These are phyloP conservation scores for Chiloscyllium plagiosum DNA, from an alignment of 2,113 vertebrate species.

Conservation along the genomic window DNA sequence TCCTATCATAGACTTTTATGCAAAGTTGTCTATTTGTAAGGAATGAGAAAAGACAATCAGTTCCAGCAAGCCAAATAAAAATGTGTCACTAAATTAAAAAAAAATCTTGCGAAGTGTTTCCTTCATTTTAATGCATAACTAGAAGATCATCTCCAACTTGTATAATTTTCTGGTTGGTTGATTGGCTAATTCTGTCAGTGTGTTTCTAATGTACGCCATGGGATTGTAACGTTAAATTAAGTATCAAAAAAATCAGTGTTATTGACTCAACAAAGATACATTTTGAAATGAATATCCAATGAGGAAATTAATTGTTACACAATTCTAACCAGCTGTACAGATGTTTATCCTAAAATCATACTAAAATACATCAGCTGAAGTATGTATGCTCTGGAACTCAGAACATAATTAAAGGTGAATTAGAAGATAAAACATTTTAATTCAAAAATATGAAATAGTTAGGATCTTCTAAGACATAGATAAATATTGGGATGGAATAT, in stretches of 20 bases:
- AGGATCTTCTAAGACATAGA: neutral
- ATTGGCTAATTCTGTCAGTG: neutral
- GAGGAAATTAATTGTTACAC: neutral
- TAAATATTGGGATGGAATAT: neutral
- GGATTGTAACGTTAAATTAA: neutral
- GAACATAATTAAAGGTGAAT: neutral
- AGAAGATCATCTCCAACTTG: neutral
- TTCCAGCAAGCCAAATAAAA: neutral
- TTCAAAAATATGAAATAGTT: neutral
- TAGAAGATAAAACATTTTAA: neutral
- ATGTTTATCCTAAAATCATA: neutral
- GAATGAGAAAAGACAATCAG: neutral
- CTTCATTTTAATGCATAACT: neutral
- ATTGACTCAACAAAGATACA: neutral
- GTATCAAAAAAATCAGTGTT: neutral
- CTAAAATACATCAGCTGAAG: neutral
- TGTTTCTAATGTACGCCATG: neutral
- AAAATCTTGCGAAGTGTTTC: neutral
- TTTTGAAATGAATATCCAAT: neutral
- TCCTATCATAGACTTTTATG: neutral
- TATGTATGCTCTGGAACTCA: neutral
- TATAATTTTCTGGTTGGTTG: neutral
- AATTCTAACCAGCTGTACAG: neutral
- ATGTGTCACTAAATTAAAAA: neutral
- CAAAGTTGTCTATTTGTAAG: neutral